phyloP scores from a whole-genome alignment of 2,888 invertebrate genomes.

The Monopis laevigella region DNA sequence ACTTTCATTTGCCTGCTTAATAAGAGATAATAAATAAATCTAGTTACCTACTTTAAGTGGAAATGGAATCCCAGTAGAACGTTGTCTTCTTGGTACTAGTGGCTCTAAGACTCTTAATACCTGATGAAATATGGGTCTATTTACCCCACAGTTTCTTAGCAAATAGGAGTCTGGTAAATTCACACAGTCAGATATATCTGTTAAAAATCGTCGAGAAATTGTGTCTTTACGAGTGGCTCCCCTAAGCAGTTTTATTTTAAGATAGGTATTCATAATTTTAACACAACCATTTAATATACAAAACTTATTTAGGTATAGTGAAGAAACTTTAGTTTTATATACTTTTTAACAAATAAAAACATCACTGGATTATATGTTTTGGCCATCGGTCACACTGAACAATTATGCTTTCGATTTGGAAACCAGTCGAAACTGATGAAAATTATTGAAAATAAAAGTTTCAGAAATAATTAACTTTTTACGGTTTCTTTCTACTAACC shows the following conservation, averaged over 20 bases:
- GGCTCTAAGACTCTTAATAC: slow-evolving; percentile 34
- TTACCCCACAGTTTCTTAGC: slow-evolving; percentile 33
- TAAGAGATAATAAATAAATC: not conserved
- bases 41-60: slow-evolving; percentile 30
- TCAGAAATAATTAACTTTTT: too few species aligned
- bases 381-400: too few species aligned
- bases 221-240: slow-evolving; percentile 32
- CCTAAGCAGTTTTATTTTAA: slow-evolving; percentile 33
- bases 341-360: too few species aligned
- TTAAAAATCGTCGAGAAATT: slow-evolving; percentile 27
- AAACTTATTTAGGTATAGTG: too few species aligned
- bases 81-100: slow-evolving; percentile 35
- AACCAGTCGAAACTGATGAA: too few species aligned
- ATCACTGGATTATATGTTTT: too few species aligned
- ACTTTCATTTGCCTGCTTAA: too few species aligned
- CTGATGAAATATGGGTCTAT: slow-evolving; percentile 30
- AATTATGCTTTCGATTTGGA: too few species aligned
- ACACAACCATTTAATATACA: too few species aligned
- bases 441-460: too few species aligned
- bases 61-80: slow-evolving; percentile 41
- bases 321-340: too few species aligned
- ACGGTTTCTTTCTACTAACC: too few species aligned
- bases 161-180: slow-evolving; percentile 35
- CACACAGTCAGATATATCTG: slow-evolving; percentile 30
- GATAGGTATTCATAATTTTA: slow-evolving; percentile 27